A percentile compares a stretch with the other conserved stretches of the same genome.
Evolutionary conservation across 2,797 vertebrate species (phyloP).

Genomic region (Chrysocyon brachyurus): DNA sequence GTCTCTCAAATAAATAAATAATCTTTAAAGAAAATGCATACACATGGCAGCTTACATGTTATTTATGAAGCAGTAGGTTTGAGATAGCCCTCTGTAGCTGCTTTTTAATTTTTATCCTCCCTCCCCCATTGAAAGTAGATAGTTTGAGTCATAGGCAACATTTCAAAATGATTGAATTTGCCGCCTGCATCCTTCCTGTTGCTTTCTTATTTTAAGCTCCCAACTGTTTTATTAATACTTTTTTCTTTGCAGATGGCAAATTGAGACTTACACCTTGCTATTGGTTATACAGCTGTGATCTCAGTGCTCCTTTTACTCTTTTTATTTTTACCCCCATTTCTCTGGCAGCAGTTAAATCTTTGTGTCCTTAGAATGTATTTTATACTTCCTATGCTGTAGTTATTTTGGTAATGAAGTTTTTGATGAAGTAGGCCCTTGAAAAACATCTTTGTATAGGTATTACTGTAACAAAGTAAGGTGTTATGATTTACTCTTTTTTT

Average conservation of each 20-base stretch:
- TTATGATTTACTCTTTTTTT: neutral
- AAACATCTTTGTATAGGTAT: neutral
- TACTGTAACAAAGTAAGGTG: neutral
- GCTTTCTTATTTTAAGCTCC: slow-evolving; percentile 3
- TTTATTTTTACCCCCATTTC: neutral
- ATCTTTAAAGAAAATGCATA: neutral
- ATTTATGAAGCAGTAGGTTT: neutral
- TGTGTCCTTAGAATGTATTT: slow-evolving; percentile 8
- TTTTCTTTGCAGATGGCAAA: neutral
- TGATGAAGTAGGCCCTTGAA: neutral
- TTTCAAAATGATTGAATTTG: slow-evolving; percentile 33
- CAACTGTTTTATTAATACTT: neutral
- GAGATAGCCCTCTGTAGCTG: neutral
- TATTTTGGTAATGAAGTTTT: slow-evolving; percentile 9
- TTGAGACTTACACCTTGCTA: neutral
- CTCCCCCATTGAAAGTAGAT: neutral
- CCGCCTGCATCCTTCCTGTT: slow-evolving; percentile 15
- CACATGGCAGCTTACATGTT: neutral
- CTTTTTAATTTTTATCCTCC: neutral
- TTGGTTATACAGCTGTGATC: neutral
- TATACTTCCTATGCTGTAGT: neutral
- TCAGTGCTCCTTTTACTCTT: neutral
- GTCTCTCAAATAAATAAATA: neutral
- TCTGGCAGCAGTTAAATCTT: slow-evolving; percentile 11
- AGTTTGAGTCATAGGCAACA: neutral